A percentile compares a stretch with the other conserved stretches of the same genome.
phyloP scores from a whole-genome alignment of 92 coral and sea anemone species.

The Phenganax stokvisi region DNA sequence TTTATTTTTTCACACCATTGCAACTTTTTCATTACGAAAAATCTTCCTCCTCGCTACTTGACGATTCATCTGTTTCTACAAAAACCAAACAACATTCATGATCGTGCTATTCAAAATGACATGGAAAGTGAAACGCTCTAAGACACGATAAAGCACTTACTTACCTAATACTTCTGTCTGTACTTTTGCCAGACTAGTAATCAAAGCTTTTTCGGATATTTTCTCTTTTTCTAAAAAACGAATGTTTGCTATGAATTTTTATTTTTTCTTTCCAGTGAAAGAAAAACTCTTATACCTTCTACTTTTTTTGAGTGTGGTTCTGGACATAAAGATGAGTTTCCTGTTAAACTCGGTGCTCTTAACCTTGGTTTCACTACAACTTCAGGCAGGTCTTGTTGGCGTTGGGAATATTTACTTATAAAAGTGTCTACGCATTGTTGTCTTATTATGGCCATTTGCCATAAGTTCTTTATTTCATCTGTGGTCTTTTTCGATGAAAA shows the following conservation, averaged over 20 bases:
- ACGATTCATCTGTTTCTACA: slow-evolving; percentile 8
- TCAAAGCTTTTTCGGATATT: background rate
- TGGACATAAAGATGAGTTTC: background rate
- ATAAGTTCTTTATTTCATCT: slow-evolving; percentile 32
- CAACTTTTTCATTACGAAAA: background rate
- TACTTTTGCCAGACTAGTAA: background rate
- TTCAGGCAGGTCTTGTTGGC: slow-evolving; percentile 13
- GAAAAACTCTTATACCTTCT: background rate
- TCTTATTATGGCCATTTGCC: slow-evolving; percentile 32
- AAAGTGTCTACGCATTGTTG: slow-evolving; percentile 21
- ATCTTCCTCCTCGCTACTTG: slow-evolving; percentile 33
- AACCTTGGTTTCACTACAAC: background rate
- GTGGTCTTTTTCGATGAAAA: slow-evolving; percentile 38
- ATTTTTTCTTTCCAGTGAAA: no score
- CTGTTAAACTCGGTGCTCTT: slow-evolving; percentile 11
- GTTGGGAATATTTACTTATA: slow-evolving; percentile 3
- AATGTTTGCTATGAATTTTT: no score
- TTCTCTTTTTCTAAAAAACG: background rate
- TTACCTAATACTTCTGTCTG: slow-evolving; percentile 9
- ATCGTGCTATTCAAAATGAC: background rate
- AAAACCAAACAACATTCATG: background rate
- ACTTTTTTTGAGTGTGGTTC: background rate
- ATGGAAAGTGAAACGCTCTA: background rate
- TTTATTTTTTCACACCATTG: no score
- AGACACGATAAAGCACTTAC: background rate